These are phyloP conservation scores for Oryzias woworae DNA, from an alignment of 2,113 vertebrate genomes.

Conservation along the genomic window DNA sequence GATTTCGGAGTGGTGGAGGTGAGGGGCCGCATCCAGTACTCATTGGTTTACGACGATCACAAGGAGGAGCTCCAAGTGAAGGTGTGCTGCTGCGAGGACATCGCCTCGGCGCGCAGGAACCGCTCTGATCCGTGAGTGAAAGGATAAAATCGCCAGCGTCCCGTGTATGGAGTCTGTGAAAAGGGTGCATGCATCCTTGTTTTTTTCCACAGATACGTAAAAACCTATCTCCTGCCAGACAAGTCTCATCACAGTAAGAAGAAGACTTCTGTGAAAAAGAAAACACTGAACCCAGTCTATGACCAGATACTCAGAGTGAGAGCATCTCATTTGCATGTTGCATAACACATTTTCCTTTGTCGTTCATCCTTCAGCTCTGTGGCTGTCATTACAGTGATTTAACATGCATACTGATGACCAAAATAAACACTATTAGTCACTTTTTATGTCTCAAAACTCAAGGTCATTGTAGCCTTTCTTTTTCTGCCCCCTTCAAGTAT, in stretches of 20 bases:
- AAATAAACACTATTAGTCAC: too few relatives aligned
- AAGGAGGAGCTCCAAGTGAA: conserved; percentile 83
- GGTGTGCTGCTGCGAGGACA: conserved; percentile 86
- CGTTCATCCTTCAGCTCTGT: conserved; percentile 1
- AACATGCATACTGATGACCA: too few relatives aligned
- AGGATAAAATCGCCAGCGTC: conserved; percentile 1
- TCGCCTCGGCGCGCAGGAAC: conserved; percentile 84
- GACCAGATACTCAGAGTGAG: conserved; percentile 90
- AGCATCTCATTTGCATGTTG: conserved; percentile 27
- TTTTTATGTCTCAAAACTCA: too few relatives aligned
- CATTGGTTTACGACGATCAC: conserved; percentile 80
- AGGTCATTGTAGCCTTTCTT: too few relatives aligned
- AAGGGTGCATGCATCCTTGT: background rate
- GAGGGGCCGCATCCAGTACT: conserved; percentile 85
- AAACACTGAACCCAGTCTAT: conserved; percentile 89
- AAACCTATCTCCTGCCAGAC: conserved; percentile 92
- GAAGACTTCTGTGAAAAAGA: conserved; percentile 89
- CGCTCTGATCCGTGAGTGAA: conserved; percentile 90
- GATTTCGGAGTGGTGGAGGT: conserved; percentile 85
- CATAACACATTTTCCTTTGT: conserved; percentile 3
- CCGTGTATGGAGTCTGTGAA: background rate
- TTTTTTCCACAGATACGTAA: conserved; percentile 84
- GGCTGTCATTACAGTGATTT: too few relatives aligned
- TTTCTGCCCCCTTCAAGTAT: conserved; percentile 76
- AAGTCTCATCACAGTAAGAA: conserved; percentile 89